Percentiles rank a stretch among this genome's conserved stretches.
These are phyloP conservation scores for Loxodonta africana DNA, from an alignment of 2,113 vertebrate species.

Conservation along the genomic window DNA sequence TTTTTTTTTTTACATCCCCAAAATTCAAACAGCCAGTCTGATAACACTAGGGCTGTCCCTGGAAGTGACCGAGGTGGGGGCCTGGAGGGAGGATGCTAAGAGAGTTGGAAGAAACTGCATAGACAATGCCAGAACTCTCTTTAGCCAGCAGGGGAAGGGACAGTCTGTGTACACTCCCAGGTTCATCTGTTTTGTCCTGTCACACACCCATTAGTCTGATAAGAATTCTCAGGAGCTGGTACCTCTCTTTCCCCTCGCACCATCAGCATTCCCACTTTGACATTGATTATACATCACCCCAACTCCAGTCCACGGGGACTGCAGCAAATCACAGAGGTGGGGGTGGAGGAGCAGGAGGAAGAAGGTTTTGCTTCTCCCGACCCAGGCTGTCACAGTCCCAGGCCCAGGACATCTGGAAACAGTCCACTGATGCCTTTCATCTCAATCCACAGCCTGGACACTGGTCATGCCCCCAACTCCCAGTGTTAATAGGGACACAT, in stretches of 20 bases:
- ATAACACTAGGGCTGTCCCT: not conserved
- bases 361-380: not conserved
- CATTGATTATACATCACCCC: too few species aligned
- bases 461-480: not conserved
- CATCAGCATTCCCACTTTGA: not conserved
- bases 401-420: not conserved
- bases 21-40: not conserved
- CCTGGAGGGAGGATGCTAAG: too few species aligned
- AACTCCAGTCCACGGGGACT: not conserved
- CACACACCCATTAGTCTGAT: fast-evolving
- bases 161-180: not conserved
- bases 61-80: not conserved
- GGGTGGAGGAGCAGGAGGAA: fast-evolving
- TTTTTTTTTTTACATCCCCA: not conserved
- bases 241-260: not conserved
- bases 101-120: not conserved
- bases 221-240: not conserved
- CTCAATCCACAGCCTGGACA: not conserved
- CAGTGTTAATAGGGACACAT: not conserved
- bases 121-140: fast-evolving
- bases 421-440: not conserved
- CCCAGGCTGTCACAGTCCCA: not conserved
- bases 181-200: not conserved
- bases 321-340: not conserved
- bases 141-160: too few species aligned